Base-by-base conservation (phyloP, 1,140 invertebrate genomes). In the Drosophila simulans region DNA sequence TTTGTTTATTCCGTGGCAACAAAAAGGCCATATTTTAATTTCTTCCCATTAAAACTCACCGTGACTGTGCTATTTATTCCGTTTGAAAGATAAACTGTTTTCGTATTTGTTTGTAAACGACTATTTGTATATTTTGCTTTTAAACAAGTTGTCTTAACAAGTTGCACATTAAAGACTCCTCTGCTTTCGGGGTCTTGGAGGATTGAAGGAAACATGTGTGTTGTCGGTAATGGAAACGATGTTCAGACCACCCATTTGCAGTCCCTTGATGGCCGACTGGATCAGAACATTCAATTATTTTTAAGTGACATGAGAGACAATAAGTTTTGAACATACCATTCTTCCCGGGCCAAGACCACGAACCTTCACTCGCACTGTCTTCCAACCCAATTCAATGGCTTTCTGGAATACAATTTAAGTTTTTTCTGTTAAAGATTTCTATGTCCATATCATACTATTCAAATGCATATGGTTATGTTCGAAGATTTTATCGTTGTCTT, bases 181-280 rank as follows among this genome's bases (percentile, higher is more conserved):
- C 37, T 94, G 94, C 93, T 97, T 97, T 80, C 95, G 93, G 57
- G 97, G 94, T 65, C 97, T 92, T 31, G 94, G 95, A 40, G 96
- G 96, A 91, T 95, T 95, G 94, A 95, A 97, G 1, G 96, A 96
- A 5, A 98, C 95, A 72, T 93, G 95, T 1, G 98, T 99, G 66
- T 93, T 94, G 92, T 99, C 98, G 5, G 98, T 98, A 17, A 99
- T 94, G 12, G 97, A 98, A 17, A 98, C 94, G 63, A 99, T 96
- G 65, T 98, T 95, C 15, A 99, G 77, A 7, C 98, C 98, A 55
- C 95, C 95, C 95, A 98, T 96, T 92, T 97, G 95, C 13, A 99
- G 91, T 5, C 98, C 98, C 94, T 98, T 99, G 37, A 99, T 95
- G n/a, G 97, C 95, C 60, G 97, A 95, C 97, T 97, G 78, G 84